A percentile compares a stretch with the other conserved stretches of the same genome.
Conservation (phyloP, 2,797 vertebrate genomes). For the Dipus sagitta region DNA sequence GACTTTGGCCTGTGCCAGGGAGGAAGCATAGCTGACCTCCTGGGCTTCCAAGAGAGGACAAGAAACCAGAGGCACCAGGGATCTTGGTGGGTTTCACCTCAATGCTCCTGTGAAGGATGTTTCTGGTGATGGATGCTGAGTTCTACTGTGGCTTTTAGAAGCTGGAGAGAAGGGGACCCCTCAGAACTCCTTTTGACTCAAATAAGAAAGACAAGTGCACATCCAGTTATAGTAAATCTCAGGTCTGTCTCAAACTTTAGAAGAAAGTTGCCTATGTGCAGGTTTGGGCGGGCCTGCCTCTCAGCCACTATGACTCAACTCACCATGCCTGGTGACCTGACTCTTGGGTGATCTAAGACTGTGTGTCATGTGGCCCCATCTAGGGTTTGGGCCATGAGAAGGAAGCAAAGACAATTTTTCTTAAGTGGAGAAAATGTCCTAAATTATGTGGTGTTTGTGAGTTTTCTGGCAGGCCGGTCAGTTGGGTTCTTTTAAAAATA, state of each 20-base stretch:
- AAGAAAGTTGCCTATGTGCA: slow-evolving; percentile 11
- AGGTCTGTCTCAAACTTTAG: neutral
- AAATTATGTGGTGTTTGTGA: neutral
- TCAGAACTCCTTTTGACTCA: neutral
- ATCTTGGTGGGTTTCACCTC: neutral
- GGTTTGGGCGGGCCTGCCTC: neutral
- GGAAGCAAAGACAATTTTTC: neutral
- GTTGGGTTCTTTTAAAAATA: slow-evolving; percentile 38
- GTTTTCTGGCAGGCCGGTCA: slow-evolving; percentile 17
- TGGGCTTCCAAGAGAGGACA: neutral
- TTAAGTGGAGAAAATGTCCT: neutral
- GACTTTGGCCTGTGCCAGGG: neutral
- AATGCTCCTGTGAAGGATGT: neutral
- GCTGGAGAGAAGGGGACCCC: neutral
- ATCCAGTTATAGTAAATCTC: neutral
- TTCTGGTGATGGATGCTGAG: slow-evolving; percentile 1
- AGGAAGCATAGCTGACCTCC: neutral
- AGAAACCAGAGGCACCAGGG: neutral
- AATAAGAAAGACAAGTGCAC: neutral
- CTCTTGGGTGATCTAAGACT: neutral
- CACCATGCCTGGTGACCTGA: neutral
- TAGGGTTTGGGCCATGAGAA: neutral
- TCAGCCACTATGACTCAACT: neutral
- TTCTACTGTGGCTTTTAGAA: neutral
- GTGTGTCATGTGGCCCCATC: neutral